phyloP scores from a whole-genome alignment of 64 coral and sea anemone species.

The Platygyra sinensis region DNA sequence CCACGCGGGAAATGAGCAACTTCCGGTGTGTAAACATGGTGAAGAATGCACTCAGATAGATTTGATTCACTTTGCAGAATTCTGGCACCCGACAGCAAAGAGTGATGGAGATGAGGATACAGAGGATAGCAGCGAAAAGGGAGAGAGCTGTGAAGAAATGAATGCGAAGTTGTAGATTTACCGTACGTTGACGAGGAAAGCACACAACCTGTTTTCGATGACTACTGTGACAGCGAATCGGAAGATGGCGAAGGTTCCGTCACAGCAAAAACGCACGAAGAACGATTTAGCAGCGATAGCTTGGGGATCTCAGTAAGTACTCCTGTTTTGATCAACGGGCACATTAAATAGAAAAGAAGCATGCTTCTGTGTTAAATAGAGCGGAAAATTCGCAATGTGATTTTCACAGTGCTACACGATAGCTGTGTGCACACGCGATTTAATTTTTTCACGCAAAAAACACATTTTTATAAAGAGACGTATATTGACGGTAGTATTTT shows the following conservation, averaged over 20 bases:
- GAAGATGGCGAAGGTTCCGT: not conserved
- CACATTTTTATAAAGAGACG: not conserved
- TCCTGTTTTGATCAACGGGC: not conserved
- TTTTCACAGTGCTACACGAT: too few species aligned
- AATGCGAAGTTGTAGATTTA: constrained; percentile 63
- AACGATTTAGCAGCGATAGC: not conserved
- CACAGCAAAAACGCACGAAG: not conserved
- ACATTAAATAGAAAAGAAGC: not conserved
- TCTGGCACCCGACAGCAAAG: constrained; percentile 63
- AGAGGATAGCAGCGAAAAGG: not conserved
- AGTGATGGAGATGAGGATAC: not conserved
- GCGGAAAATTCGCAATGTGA: too few species aligned
- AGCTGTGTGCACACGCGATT: too few species aligned
- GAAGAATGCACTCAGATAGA: constrained; percentile 54
- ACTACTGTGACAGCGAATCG: constrained; percentile 7
- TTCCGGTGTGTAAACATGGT: constrained; percentile 61
- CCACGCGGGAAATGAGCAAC: not conserved
- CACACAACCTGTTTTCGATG: constrained; percentile 63
- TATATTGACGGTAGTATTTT: not conserved
- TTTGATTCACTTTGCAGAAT: constrained; percentile 85
- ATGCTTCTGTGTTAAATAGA: not conserved
- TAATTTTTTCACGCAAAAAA: not conserved
- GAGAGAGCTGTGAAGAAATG: constrained; percentile 23
- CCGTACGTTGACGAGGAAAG: not conserved
- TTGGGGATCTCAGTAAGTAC: constrained; percentile 15